A percentile compares a stretch with the other conserved stretches of the same genome.
These are phyloP conservation scores for Nibea albiflora DNA, from an alignment of 2,113 vertebrate genomes.

Conservation along the genomic window DNA sequence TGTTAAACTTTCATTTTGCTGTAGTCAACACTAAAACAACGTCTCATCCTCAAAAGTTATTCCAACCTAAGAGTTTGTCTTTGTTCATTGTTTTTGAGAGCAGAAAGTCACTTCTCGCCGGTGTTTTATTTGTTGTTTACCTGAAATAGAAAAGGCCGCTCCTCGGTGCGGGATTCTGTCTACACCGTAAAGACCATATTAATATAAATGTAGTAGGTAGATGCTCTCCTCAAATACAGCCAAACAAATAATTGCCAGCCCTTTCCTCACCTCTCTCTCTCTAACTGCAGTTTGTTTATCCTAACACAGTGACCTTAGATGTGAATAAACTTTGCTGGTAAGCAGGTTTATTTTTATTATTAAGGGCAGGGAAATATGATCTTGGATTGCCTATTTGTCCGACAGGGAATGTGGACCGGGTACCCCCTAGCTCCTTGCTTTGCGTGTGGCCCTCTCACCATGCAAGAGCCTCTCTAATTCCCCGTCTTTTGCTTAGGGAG, in stretches of 20 bases:
- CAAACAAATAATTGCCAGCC: conserved; percentile 45
- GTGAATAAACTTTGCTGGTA: conserved; percentile 41
- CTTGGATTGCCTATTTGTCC: conserved; percentile 57
- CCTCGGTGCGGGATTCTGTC: neutral
- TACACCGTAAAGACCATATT: conserved; percentile 14
- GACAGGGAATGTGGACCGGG: conserved; percentile 50
- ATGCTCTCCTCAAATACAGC: conserved; percentile 10
- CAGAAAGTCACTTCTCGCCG: neutral
- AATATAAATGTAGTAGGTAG: neutral
- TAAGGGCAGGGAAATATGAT: conserved; percentile 64
- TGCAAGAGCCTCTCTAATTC: conserved; percentile 65
- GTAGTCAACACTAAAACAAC: conserved; percentile 1
- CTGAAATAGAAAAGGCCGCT: neutral
- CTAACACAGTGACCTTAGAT: conserved; percentile 49
- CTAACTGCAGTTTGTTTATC: conserved; percentile 61
- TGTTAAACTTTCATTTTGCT: neutral
- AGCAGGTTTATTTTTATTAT: conserved; percentile 75
- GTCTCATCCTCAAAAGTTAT: conserved; percentile 9
- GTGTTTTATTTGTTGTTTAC: neutral
- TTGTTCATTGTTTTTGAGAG: conserved; percentile 2
- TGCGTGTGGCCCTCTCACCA: conserved; percentile 72
- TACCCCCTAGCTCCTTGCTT: conserved; percentile 61
- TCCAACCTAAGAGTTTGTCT: conserved; percentile 9
- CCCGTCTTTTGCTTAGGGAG: conserved; percentile 66
- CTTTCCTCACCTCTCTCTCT: conserved; percentile 36